Evolutionary conservation across 2,888 invertebrate species (phyloP), one percentile per base, ranked within the genome.

Genomic region (Chrysolina americana): DNA sequence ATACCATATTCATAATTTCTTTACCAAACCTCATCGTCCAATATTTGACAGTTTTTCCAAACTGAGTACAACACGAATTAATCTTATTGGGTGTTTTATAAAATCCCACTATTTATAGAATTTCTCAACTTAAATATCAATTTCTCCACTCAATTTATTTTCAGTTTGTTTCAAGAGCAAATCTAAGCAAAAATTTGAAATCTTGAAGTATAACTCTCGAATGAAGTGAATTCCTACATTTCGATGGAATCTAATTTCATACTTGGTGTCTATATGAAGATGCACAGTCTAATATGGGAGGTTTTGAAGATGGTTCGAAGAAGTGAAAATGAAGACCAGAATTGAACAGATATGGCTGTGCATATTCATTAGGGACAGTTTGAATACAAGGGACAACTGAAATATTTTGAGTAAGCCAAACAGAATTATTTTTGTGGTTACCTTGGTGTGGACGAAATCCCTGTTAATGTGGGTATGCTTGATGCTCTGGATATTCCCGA

Each of bases 401-500:
- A 6, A 17, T 21, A 1, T 48, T 28, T 17, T 36, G 28, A 66
- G 15, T 48, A 66, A 66, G 41, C 66, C 66, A 66, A 50, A 28
- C 13, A 48, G 11, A 50, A 23, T 66, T 41, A 68, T 28, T 36
- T n/a, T 86, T 88, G 83, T 84, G 85, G 88, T 91, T 94, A 94
- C 94, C 94, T 94, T 91, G 92, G 92, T 89, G 92, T 75, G 87
- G 91, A 90, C 89, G 91, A 90, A 89, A 92, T 90, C 89, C 92
- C 91, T 86, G 93, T 92, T 90, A 95, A 92, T 90, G 95, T 94
- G 88, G 96, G 95, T 91, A 96, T 96, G 91, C 95, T 95, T 89
- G 95, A 95, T 86, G 95, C 94, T 92, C 95, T 93, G 92, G 94
- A 94, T 91, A 95, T 95, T 90, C 93, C 93, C 89, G 94, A 88